Percentiles rank a stretch among this genome's conserved stretches.
These are phyloP conservation scores for Danio kyathit DNA, from an alignment of 2,797 vertebrate genomes.

Conservation along the genomic window DNA sequence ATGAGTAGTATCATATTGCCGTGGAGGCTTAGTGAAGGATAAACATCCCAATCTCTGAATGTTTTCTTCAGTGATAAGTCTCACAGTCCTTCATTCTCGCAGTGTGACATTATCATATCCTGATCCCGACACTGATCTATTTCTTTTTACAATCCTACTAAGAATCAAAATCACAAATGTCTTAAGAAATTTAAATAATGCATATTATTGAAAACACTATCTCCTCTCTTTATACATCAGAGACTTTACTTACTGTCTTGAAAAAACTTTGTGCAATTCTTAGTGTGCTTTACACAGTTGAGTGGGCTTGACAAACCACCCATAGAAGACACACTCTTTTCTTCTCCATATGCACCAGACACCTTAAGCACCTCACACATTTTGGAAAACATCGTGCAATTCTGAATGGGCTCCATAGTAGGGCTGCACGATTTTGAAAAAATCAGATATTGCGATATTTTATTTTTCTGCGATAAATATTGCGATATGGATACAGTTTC, in stretches of 20 bases:
- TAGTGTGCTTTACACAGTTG: too few relatives aligned
- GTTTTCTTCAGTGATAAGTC: constrained; percentile 11
- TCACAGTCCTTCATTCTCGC: not conserved
- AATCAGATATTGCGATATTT: too few relatives aligned
- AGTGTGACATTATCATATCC: constrained; percentile 36
- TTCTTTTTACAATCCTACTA: not conserved
- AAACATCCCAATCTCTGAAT: constrained; percentile 50
- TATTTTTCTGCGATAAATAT: too few relatives aligned
- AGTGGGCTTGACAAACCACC: too few relatives aligned
- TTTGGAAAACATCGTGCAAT: too few relatives aligned
- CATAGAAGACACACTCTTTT: too few relatives aligned
- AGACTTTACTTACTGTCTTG: not conserved
- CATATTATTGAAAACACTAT: not conserved
- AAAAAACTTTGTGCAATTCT: not conserved
- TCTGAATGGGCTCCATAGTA: too few relatives aligned
- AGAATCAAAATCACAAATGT: not conserved
- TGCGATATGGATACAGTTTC: too few relatives aligned
- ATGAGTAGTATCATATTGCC: constrained; percentile 51
- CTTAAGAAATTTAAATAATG: not conserved
- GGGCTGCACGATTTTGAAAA: too few relatives aligned
- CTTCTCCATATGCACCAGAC: too few relatives aligned
- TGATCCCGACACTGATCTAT: not conserved
- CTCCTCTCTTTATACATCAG: not conserved
- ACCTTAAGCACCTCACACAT: too few relatives aligned
- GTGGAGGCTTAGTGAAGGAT: constrained; percentile 37